phyloP scores from a whole-genome alignment of 2,888 invertebrate genomes.

The Harpalus rufipes region DNA sequence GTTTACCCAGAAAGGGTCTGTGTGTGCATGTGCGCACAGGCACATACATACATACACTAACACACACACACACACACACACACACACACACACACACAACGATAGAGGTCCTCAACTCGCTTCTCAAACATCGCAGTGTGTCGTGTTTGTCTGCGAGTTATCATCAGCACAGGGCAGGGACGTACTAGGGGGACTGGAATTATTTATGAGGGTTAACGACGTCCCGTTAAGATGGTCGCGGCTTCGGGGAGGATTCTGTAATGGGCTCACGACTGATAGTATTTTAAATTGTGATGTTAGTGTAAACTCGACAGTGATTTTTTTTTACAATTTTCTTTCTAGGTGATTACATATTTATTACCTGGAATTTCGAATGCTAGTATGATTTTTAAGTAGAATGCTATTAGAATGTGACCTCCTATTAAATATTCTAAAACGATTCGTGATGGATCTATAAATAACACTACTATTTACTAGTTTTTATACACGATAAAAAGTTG shows the following conservation, averaged over 20 bases:
- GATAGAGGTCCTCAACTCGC: background rate
- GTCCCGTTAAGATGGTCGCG: slow-evolving; percentile 51
- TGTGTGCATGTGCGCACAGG: background rate
- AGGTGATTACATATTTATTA: slow-evolving; percentile 17
- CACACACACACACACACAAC: background rate
- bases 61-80: background rate
- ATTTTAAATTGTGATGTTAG: slow-evolving; percentile 42
- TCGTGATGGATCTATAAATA: background rate
- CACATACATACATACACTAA: background rate
- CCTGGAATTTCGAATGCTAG: background rate
- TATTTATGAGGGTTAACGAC: slow-evolving; percentile 63
- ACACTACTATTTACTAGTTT: background rate
- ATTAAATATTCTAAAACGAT: background rate
- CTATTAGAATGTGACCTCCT: background rate
- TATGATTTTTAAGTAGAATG: background rate
- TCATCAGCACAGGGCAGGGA: slow-evolving; percentile 42
- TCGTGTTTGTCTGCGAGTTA: slow-evolving; percentile 51
- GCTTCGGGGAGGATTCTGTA: slow-evolving; percentile 27
- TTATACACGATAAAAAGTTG: background rate
- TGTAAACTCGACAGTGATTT: slow-evolving; percentile 44
- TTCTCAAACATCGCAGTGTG: slow-evolving; percentile 21
- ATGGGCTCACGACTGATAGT: slow-evolving; percentile 30
- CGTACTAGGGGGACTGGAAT: slow-evolving; percentile 42
- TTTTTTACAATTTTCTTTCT: slow-evolving; percentile 19
- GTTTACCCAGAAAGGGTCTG: slow-evolving; percentile 37